Evolutionary conservation across 2,888 invertebrate genomes (phyloP).

Genomic region (Andrena flavipes): DNA sequence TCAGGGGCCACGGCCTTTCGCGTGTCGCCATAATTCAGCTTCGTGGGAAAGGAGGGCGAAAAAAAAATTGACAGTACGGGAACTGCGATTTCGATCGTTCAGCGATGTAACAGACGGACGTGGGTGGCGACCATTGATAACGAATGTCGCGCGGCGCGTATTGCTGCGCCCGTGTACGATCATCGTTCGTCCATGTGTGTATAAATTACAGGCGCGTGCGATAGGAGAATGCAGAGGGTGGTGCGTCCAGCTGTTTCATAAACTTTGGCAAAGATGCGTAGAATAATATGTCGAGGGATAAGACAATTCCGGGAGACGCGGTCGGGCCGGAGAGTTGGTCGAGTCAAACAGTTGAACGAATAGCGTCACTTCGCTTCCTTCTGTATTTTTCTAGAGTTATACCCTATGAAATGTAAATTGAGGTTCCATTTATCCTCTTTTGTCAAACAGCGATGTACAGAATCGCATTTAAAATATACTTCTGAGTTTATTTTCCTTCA

Average conservation of each 20-base stretch:
- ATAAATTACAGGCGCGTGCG: constrained; percentile 12
- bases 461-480: too few species aligned
- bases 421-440: too few species aligned
- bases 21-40: constrained; percentile 22
- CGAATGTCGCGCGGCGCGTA: constrained; percentile 31
- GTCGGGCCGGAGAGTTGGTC: too few species aligned
- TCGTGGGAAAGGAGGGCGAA: neutral
- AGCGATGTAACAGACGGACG: constrained; percentile 38
- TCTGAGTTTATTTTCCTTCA: too few species aligned
- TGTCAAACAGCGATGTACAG: too few species aligned
- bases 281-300: too few species aligned
- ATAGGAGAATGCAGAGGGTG: neutral
- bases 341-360: too few species aligned
- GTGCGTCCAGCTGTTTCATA: neutral
- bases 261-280: neutral
- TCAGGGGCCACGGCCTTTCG: constrained; percentile 19
- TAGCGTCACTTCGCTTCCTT: too few species aligned
- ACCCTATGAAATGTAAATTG: too few species aligned
- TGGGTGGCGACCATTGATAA: constrained; percentile 40
- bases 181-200: constrained; percentile 21
- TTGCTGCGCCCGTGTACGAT: constrained; percentile 14
- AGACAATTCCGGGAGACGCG: too few species aligned
- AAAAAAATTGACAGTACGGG: constrained; percentile 1
- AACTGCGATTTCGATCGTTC: constrained; percentile 34
- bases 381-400: too few species aligned